Base-by-base conservation (phyloP, 2,113 vertebrate species). In the Pomatostomus ruficeps region DNA sequence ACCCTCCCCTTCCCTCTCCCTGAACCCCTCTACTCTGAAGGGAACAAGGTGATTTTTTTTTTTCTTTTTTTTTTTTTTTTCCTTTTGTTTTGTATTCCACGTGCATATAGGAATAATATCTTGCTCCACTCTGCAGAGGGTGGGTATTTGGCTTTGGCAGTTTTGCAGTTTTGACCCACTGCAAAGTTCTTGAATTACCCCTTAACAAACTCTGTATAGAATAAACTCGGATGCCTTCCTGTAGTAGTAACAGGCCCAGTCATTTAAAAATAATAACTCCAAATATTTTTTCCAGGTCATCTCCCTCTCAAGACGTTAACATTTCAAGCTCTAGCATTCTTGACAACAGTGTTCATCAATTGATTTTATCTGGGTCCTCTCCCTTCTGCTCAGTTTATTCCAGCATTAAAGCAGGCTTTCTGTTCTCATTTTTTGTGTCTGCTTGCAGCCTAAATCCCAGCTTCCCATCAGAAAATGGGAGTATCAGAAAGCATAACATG, bases 61-160 rank as follows among this genome's bases (percentile, higher is more conserved):
- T 87, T 78, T n/a, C n/a, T 2, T 4, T 48, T 4, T 2, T 1
- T 43, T 87, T 78, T n/a, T n/a, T n/a, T n/a, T n/a, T n/a, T n/a
- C n/a, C n/a, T 74, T 66, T 58, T 74, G 11, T 65, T 84, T 11
- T 10, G 12, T 55, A 5, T 43, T 79, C 36, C 22, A 14, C 26
- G 1, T 42, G 22, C 8, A 0, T 26, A 2, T 0, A 0, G 33
- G 49, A 51, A 6, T 36, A 28, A 36, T 8, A 5, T 54, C 79
- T 73, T 40, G 8, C 23, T 89, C 13, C 16, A 12, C n/a, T 52
- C 52, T 66, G 57, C 54, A 49, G 36, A 61, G 70, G 24, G 36
- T 55, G 55, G 9, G 17, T 71, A 7, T 36, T 66, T 86, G 24
- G 26, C 20, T 10, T 77, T 79, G 63, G 38, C 51, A 73, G 33